These are phyloP conservation scores for Podilymbus podiceps DNA, from an alignment of 2,113 vertebrate genomes.

Conservation along the genomic window DNA sequence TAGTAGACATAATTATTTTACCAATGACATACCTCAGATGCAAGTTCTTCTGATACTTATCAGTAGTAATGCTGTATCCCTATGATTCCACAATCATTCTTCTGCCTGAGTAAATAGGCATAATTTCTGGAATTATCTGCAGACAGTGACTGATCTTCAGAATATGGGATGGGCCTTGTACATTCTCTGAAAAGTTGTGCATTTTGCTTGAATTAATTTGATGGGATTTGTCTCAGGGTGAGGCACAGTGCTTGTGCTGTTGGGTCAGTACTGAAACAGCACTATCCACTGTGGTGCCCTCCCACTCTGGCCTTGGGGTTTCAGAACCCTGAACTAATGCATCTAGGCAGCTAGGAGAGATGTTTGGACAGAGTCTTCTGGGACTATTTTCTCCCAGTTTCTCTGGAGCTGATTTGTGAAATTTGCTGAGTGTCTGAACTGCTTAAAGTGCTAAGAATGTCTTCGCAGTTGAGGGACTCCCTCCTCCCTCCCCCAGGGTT, in stretches of 20 bases:
- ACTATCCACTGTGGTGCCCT: background rate
- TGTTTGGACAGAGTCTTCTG: background rate
- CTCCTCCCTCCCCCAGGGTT: background rate
- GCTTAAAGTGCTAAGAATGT: conserved; percentile 2
- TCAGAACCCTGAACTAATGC: background rate
- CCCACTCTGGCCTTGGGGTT: background rate
- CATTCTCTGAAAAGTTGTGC: background rate
- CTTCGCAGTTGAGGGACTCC: background rate
- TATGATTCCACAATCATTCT: background rate
- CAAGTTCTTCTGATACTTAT: background rate
- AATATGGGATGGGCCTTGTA: background rate
- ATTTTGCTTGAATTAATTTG: background rate
- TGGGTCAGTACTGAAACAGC: background rate
- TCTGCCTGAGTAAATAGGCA: background rate
- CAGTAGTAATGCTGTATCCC: background rate
- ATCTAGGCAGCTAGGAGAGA: background rate
- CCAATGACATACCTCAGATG: background rate
- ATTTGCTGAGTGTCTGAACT: conserved; percentile 28
- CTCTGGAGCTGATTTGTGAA: background rate
- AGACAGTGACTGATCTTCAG: background rate
- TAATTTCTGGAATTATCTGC: background rate
- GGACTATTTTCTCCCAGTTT: background rate
- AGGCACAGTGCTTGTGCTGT: background rate
- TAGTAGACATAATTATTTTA: background rate
- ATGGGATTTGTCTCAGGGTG: background rate